Percentiles rank a stretch among this genome's conserved stretches.
Conservation (phyloP, 1,140 invertebrate genomes). For the Brachionus angularis region DNA sequence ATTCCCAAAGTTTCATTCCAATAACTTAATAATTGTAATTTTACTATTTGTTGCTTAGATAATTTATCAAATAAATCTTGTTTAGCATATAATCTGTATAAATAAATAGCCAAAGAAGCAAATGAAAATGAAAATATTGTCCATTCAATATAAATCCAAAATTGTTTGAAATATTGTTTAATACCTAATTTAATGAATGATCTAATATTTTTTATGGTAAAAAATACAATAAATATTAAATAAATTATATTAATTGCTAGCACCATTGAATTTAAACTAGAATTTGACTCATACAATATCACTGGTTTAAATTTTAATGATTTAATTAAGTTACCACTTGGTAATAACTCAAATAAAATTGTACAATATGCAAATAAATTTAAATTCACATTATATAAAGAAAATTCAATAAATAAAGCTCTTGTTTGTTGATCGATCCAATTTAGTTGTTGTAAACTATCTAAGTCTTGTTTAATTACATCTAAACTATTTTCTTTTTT, state of each 20-base stretch:
- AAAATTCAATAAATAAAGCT: slow-evolving; percentile 63
- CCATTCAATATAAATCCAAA: slow-evolving; percentile 59
- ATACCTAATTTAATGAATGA: neutral
- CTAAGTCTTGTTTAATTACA: slow-evolving; percentile 58
- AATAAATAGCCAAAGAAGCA: too few relatives aligned
- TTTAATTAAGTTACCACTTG: slow-evolving; percentile 60
- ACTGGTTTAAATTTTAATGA: slow-evolving; percentile 59
- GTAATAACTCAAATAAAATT: slow-evolving; percentile 60
- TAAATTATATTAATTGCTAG: slow-evolving; percentile 56
- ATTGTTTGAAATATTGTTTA: slow-evolving; percentile 53
- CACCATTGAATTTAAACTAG: slow-evolving; percentile 51
- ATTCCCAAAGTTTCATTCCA: too few relatives aligned
- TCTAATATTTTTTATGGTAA: slow-evolving; percentile 48
- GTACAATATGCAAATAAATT: slow-evolving; percentile 61
- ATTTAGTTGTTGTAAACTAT: slow-evolving; percentile 55
- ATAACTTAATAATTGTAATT: too few relatives aligned
- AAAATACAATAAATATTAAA: slow-evolving; percentile 59
- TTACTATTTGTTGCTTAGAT: too few relatives aligned
- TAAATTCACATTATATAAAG: too few relatives aligned
- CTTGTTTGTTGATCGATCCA: slow-evolving; percentile 64
- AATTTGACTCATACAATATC: slow-evolving; percentile 54
- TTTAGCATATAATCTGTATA: too few relatives aligned
- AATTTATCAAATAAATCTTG: too few relatives aligned
- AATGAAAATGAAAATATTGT: too few relatives aligned
- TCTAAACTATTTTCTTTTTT: slow-evolving; percentile 51